Conservation (phyloP, 2,113 vertebrate species). For the Acrocephalus kingi region DNA sequence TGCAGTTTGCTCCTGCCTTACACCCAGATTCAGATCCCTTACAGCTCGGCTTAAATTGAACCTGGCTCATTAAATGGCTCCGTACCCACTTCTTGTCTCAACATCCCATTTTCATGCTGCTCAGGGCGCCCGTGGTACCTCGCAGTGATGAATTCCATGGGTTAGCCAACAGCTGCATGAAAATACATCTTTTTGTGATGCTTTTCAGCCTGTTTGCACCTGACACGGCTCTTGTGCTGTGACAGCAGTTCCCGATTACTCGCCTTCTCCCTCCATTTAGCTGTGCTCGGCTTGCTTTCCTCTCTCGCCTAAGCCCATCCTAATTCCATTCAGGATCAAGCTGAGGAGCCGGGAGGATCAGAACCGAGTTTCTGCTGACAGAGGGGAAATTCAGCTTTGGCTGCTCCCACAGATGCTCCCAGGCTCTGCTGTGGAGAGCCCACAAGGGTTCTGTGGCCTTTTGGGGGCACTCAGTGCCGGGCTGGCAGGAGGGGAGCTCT, state of each 20-base stretch:
- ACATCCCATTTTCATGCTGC: slow-evolving; percentile 26
- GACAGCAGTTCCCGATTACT: background rate
- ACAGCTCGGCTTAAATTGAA: background rate
- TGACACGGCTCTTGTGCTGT: background rate
- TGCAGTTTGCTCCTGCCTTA: background rate
- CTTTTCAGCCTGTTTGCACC: slow-evolving; percentile 24
- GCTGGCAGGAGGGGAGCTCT: background rate
- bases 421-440: background rate
- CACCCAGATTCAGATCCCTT: rapidly evolving
- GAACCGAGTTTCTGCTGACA: background rate
- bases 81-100: background rate
- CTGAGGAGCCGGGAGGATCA: background rate
- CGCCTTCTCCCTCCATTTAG: background rate
- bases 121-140: background rate
- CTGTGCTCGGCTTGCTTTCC: background rate
- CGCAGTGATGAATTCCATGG: background rate
- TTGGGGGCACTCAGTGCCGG: rapidly evolving
- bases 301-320: background rate
- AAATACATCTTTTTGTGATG: slow-evolving; percentile 25
- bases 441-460: rapidly evolving
- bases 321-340: background rate
- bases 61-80: background rate
- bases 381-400: background rate
- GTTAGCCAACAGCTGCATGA: background rate
- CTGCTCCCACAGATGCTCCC: background rate